Evolutionary conservation across 2,113 vertebrate species (phyloP).

Genomic region (Nyctereutes procyonoides): DNA sequence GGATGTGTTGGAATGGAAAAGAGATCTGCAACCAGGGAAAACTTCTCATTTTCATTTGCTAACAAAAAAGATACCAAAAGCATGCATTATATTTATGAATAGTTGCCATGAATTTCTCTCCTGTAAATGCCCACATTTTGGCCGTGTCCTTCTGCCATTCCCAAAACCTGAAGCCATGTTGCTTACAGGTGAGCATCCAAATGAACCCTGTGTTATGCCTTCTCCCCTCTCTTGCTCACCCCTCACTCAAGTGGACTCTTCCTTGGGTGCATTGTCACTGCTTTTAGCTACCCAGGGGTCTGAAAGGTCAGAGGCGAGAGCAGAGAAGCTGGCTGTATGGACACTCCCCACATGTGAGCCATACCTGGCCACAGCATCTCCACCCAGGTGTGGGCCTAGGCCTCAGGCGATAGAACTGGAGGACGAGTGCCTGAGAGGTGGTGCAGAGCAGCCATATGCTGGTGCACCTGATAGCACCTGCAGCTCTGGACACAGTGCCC

Average conservation of each 20-base stretch:
- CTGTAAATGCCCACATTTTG: rapidly evolving
- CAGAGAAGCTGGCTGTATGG: not conserved
- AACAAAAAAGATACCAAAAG: not conserved
- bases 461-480: not conserved
- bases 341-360: rapidly evolving
- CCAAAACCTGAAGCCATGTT: not conserved
- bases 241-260: rapidly evolving
- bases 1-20: not conserved
- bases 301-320: not conserved
- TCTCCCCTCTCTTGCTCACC: not conserved
- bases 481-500: not conserved
- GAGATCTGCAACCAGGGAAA: not conserved
- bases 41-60: not conserved
- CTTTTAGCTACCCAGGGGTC: not conserved
- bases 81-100: rapidly evolving
- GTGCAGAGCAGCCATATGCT: rapidly evolving
- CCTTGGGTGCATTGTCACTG: not conserved
- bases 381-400: not conserved
- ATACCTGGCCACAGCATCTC: rapidly evolving
- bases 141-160: not conserved
- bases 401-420: no score
- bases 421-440: not conserved
- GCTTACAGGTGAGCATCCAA: not conserved
- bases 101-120: not conserved
- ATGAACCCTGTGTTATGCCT: not conserved